A percentile compares a stretch with the other conserved stretches of the same genome.
phyloP scores from a whole-genome alignment of 1,140 invertebrate genomes.

The Drosophila lini region DNA sequence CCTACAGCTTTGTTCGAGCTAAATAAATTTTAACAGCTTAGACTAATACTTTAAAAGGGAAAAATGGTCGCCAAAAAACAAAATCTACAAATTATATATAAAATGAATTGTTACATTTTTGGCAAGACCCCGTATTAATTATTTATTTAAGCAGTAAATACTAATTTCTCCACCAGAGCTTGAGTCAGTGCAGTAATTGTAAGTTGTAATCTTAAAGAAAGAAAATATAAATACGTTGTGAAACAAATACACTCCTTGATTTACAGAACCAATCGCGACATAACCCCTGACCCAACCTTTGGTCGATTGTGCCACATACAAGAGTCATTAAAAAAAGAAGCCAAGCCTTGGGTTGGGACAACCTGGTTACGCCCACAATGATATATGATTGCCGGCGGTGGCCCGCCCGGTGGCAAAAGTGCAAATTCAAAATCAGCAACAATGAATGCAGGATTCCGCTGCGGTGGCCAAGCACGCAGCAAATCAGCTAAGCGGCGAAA shows the following conservation, averaged over 20 bases:
- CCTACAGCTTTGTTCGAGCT: too few species aligned
- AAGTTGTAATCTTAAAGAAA: neutral
- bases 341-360: constrained; percentile 10
- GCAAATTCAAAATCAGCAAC: constrained; percentile 79
- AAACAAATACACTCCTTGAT: neutral
- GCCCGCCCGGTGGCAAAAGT: constrained; percentile 52
- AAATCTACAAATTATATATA: too few species aligned
- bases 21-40: too few species aligned
- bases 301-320: constrained; percentile 19
- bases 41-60: too few species aligned
- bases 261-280: neutral
- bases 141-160: too few species aligned
- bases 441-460: constrained; percentile 52
- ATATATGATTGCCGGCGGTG: constrained; percentile 42
- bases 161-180: neutral
- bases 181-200: too few species aligned
- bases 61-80: too few species aligned
- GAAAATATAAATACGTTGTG: neutral
- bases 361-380: constrained; percentile 47
- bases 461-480: constrained; percentile 64
- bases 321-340: constrained; percentile 24
- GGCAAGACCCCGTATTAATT: too few species aligned
- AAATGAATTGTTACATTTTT: too few species aligned
- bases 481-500: constrained; percentile 61
- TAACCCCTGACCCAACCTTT: constrained; percentile 3